Conservation (phyloP, 2,113 vertebrate species). For the Catagonus wagneri region DNA sequence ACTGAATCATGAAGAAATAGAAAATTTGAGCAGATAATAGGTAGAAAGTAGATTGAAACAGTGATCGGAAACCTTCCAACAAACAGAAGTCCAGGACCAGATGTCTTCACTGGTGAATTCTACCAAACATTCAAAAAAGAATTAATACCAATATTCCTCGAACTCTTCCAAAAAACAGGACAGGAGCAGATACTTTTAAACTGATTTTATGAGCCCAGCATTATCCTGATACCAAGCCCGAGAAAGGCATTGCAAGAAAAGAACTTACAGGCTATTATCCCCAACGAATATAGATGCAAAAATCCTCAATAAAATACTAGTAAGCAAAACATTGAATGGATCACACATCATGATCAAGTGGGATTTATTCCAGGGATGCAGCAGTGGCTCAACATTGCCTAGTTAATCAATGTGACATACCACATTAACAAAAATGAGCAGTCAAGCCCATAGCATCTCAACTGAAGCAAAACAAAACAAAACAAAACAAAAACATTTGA, state of each 20-base stretch:
- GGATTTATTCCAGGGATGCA: not conserved
- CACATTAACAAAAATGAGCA: not conserved
- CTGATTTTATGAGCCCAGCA: not conserved
- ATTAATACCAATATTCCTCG: not conserved
- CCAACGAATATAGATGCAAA: not conserved
- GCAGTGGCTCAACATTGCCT: not conserved
- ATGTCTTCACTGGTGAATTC: not conserved
- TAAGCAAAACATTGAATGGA: not conserved
- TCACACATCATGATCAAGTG: not conserved
- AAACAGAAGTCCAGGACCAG: not conserved
- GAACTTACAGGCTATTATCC: not conserved
- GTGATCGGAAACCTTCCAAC: not conserved
- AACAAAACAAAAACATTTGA: not conserved
- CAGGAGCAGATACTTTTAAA: not conserved
- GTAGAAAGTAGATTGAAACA: not conserved
- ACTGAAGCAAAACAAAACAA: no score
- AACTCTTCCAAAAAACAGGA: not conserved
- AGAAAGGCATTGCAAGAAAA: not conserved
- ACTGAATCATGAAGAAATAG: not conserved
- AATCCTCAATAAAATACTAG: not conserved
- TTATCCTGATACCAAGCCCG: not conserved
- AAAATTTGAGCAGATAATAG: not conserved
- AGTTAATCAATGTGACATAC: not conserved
- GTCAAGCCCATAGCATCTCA: not conserved
- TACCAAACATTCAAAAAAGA: not conserved